phyloP scores from a whole-genome alignment of 1,140 invertebrate genomes.

The Drosophila arawakana region DNA sequence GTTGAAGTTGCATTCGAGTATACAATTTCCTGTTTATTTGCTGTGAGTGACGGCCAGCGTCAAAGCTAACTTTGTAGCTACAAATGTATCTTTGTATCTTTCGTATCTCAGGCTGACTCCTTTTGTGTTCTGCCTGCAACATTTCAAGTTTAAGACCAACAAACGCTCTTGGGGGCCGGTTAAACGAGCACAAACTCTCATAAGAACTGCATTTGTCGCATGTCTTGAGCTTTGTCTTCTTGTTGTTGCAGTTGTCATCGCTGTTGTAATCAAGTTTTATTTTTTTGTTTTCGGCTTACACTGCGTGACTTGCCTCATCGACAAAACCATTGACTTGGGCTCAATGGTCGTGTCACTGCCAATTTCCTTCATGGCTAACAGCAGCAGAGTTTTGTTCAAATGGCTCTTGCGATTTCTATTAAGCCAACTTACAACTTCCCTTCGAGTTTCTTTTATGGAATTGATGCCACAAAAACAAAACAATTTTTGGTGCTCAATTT shows the following conservation, averaged over 20 bases:
- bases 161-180: conserved; percentile 67
- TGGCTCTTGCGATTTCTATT: conserved; percentile 32
- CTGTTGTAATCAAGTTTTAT: conserved; percentile 66
- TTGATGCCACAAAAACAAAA: neutral
- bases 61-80: conserved; percentile 74
- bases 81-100: conserved; percentile 73
- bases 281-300: conserved; percentile 19
- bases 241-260: conserved; percentile 10
- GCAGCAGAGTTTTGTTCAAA: conserved; percentile 1
- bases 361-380: conserved; percentile 36
- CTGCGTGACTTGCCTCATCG: conserved; percentile 71
- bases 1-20: conserved; percentile 47
- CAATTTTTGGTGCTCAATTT: conserved; percentile 18
- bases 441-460: conserved; percentile 18
- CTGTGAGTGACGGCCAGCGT: conserved; percentile 63
- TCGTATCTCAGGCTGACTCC: conserved; percentile 32
- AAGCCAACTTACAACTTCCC: neutral
- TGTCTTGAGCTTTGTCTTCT: neutral
- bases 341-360: conserved; percentile 61
- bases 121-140: conserved; percentile 46
- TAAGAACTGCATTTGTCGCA: conserved; percentile 51
- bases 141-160: conserved; percentile 39
- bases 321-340: conserved; percentile 30
- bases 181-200: conserved; percentile 29
- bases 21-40: conserved; percentile 69